Percentiles rank a stretch among this genome's conserved stretches.
Evolutionary conservation across 2,888 invertebrate genomes (phyloP).

Genomic region (Xanthia icteritia): DNA sequence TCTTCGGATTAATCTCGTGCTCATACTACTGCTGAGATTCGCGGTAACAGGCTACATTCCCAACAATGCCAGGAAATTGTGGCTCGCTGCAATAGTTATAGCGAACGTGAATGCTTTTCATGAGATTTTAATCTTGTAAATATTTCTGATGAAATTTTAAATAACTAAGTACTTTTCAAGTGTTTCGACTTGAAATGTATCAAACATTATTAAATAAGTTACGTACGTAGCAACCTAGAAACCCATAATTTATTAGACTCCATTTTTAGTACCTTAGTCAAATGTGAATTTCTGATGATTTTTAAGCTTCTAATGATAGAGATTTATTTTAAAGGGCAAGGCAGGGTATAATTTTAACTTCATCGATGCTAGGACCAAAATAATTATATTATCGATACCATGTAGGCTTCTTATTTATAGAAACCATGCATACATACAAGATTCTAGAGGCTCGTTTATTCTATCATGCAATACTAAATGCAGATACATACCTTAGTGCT

Average conservation of each 20-base stretch:
- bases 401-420: background rate
- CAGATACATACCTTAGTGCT: background rate
- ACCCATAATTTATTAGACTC: background rate
- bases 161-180: background rate
- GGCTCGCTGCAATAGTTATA: background rate
- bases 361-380: background rate
- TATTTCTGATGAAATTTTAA: background rate
- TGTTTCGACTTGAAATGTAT: background rate
- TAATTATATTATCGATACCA: background rate
- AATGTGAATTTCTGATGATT: background rate
- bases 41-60: slow-evolving; percentile 29
- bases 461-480: background rate
- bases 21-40: slow-evolving; percentile 43
- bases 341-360: background rate
- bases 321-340: background rate
- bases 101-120: slow-evolving; percentile 18
- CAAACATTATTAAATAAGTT: background rate
- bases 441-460: background rate
- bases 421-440: background rate
- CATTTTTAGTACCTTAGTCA: background rate
- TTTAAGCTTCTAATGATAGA: background rate
- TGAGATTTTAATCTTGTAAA: slow-evolving; percentile 29
- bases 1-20: slow-evolving; percentile 59
- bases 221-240: background rate
- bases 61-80: slow-evolving; percentile 37